Percentiles rank a stretch among this genome's conserved stretches.
These are phyloP conservation scores for Pseudonaja textilis DNA, from an alignment of 2,113 vertebrate genomes.

Conservation along the genomic window DNA sequence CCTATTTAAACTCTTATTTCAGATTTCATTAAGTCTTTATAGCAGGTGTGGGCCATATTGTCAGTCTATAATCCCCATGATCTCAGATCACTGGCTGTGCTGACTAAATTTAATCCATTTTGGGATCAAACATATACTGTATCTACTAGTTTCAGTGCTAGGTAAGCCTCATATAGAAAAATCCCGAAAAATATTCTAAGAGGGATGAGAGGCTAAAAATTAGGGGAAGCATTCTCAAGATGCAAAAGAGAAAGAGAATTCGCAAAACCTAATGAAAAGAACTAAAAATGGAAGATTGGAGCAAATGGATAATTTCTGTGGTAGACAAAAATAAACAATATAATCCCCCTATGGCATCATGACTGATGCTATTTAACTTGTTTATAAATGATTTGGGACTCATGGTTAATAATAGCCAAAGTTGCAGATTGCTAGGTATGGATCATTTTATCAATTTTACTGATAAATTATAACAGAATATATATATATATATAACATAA, in stretches of 20 bases:
- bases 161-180: background rate
- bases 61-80: background rate
- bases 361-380: background rate
- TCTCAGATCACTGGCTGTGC: background rate
- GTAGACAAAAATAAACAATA: background rate
- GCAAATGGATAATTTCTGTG: background rate
- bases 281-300: background rate
- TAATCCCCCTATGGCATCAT: background rate
- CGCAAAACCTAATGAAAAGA: slow-evolving; percentile 4
- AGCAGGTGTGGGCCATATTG: background rate
- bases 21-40: background rate
- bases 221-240: slow-evolving; percentile 30
- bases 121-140: background rate
- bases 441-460: background rate
- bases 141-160: background rate
- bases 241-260: slow-evolving; percentile 10
- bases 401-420: background rate
- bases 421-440: background rate
- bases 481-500: no score
- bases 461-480: background rate
- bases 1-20: background rate
- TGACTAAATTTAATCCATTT: background rate
- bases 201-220: background rate
- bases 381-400: background rate
- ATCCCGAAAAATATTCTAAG: slow-evolving; percentile 56